Conservation (phyloP, 2,113 vertebrate species). For the Paradoxurus hermaphroditus region DNA sequence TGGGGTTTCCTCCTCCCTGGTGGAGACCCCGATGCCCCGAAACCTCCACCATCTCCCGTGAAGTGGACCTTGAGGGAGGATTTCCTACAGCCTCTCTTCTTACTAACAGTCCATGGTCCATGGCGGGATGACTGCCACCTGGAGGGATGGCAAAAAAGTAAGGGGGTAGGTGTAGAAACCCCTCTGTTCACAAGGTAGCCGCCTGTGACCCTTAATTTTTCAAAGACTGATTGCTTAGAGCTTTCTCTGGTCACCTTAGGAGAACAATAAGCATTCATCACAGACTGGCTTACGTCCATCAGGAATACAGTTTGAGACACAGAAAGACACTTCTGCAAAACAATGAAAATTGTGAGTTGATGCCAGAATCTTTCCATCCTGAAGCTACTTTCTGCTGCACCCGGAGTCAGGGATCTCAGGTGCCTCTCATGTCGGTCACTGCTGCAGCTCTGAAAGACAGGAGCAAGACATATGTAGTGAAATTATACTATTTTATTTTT, state of each 20-base stretch:
- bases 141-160: not conserved
- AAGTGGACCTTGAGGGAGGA: not conserved
- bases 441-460: not conserved
- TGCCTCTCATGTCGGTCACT: not conserved
- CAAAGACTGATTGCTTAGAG: not conserved
- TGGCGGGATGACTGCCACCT: not conserved
- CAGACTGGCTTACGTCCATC: not conserved
- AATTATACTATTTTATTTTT: not conserved
- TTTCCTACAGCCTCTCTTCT: not conserved
- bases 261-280: not conserved
- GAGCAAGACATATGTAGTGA: not conserved
- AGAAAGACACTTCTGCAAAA: not conserved
- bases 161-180: not conserved
- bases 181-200: not conserved
- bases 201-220: not conserved
- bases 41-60: too few species aligned
- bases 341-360: not conserved
- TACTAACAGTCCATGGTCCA: not conserved
- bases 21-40: not conserved
- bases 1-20: not conserved
- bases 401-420: not conserved
- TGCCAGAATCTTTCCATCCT: not conserved
- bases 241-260: not conserved
- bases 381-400: not conserved
- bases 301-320: not conserved